Base-by-base conservation (phyloP, 2,888 invertebrate genomes). In the Tetragonisca angustula region DNA sequence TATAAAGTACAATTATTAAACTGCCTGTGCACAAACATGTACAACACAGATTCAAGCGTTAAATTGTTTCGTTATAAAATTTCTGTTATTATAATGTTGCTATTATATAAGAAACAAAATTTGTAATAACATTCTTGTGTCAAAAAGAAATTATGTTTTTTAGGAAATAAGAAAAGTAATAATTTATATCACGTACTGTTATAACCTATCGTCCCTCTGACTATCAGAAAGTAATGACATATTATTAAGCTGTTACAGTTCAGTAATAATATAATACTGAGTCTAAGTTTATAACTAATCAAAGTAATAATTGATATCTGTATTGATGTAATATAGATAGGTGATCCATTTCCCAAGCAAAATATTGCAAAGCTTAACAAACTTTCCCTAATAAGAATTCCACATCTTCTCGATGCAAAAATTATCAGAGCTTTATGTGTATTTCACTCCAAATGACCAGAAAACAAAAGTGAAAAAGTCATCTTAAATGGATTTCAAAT, bases 171-270 rank as follows among this genome's bases (percentile, higher is more conserved):
- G 24, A 49, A 70, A 70, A 64, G 32, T 79, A 68, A 61, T 59
- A 73, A 61, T 76, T 82, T 78, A 83, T 76, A 85, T 89, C 86
- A 86, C 86, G 88, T 88, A 82, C 83, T 90, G 83, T 75, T 86
- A 65, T 70, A 88, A 87, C 81, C 88, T 85, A 73, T 90, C 81
- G 74, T 87, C 84, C 83, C 82, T 84, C 78, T 81, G 86, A 88
- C 89, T 88, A 81, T 89, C 87, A 81, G 91, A 90, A 91, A 91
- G 88, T 91, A 91, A 84, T 79, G 71, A 83, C 85, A 81, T 89
- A 84, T 65, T 88, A 83, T 76, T 88, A 88, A 83, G 89, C 85
- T 81, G 79, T 81, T 76, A 81, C 76, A 84, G 86, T 71, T 87
- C 83, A 79, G 69, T 83, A 81, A 82, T 70, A 70, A 79, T 80